Conservation (phyloP, 2,888 invertebrate genomes). For the Andrena hattorfiana region DNA sequence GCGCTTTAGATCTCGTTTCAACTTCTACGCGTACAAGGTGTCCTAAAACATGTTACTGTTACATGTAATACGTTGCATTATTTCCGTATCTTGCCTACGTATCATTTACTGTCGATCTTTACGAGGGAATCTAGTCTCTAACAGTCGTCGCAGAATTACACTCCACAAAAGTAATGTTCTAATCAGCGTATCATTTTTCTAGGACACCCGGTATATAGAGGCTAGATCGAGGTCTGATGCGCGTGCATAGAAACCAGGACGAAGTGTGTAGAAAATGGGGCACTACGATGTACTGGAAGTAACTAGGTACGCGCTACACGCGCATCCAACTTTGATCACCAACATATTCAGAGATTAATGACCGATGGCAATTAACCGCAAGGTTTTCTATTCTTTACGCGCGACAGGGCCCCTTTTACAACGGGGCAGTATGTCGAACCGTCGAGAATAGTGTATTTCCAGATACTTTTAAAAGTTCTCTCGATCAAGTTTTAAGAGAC, state of each 20-base stretch:
- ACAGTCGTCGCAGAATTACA: not conserved
- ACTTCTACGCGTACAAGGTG: conserved; percentile 43
- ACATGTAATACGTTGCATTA: conserved; percentile 1
- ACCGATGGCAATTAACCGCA: not conserved
- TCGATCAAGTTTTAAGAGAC: not conserved
- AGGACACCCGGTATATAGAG: conserved; percentile 52
- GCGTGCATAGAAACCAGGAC: conserved; percentile 52
- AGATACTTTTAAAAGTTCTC: conserved; percentile 7
- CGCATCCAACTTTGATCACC: conserved; percentile 54
- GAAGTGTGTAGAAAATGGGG: conserved; percentile 34
- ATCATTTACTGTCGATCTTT: conserved; percentile 14
- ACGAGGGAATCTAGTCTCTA: not conserved
- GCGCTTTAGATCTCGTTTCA: conserved; percentile 16
- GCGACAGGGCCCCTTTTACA: too few relatives aligned
- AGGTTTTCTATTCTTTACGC: too few relatives aligned
- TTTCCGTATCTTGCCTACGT: conserved; percentile 1
- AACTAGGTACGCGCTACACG: conserved; percentile 52
- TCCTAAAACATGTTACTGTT: conserved; percentile 25
- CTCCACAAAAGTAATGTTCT: conserved; percentile 16
- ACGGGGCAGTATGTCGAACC: not conserved
- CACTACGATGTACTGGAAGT: conserved; percentile 32
- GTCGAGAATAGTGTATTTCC: not conserved
- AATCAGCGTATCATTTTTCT: conserved; percentile 48
- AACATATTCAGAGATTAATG: not conserved
- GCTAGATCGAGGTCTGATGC: conserved; percentile 52